Percentiles rank a stretch among this genome's conserved stretches.
Evolutionary conservation across 2,888 invertebrate genomes (phyloP).

Genomic region (Rotaria socialis): DNA sequence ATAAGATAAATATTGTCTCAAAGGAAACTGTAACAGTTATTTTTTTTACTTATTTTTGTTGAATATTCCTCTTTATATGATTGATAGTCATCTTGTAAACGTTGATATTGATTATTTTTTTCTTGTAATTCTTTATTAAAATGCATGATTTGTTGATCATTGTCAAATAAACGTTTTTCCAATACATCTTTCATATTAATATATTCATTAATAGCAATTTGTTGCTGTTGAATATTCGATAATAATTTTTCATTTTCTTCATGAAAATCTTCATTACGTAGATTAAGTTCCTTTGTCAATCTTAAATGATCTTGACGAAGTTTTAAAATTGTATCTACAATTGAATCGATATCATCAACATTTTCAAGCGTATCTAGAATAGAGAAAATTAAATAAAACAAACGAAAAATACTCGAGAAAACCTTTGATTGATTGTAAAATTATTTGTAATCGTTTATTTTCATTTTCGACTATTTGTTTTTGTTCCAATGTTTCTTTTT

Average conservation of each 20-base stretch:
- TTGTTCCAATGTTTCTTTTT: background rate
- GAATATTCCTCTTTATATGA: background rate
- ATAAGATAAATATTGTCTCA: too few species aligned
- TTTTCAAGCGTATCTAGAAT: background rate
- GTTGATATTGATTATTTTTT: background rate
- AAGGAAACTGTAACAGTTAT: too few species aligned
- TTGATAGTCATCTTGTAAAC: background rate
- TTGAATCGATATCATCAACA: constrained; percentile 5
- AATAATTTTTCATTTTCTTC: background rate
- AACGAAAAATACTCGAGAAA: background rate
- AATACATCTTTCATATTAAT: background rate
- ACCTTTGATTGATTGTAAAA: background rate
- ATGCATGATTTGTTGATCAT: background rate
- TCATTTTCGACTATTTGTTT: background rate
- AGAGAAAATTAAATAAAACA: background rate
- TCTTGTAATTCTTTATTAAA: background rate
- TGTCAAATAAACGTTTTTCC: background rate
- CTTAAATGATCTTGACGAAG: background rate
- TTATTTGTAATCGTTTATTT: background rate
- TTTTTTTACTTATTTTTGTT: background rate
- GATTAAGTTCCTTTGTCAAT: background rate
- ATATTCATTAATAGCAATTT: background rate
- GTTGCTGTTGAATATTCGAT: background rate
- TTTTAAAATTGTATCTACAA: background rate
- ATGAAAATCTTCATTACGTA: background rate